A percentile compares a stretch with the other conserved stretches of the same genome.
Conservation (phyloP, 1,140 invertebrate genomes). For the Habropoda laboriosa region DNA sequence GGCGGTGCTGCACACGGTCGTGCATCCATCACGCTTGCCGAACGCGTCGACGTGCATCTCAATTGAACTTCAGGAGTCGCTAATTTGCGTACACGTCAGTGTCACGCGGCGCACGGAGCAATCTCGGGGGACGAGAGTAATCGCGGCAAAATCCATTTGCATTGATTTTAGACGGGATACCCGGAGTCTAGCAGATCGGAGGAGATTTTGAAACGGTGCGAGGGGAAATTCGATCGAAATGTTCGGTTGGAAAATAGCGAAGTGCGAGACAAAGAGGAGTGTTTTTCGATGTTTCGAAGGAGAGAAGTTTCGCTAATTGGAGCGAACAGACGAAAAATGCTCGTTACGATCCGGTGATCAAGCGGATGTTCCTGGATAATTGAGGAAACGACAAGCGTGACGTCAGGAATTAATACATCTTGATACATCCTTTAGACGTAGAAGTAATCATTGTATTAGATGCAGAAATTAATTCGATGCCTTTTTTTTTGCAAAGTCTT, state of each 20-base stretch:
- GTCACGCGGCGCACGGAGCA: background rate
- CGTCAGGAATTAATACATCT: background rate
- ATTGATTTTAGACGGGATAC: too few species aligned
- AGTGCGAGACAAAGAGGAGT: background rate
- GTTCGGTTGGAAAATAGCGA: background rate
- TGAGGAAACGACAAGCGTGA: background rate
- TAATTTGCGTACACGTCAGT: background rate
- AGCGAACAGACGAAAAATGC: background rate
- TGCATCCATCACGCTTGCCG: background rate
- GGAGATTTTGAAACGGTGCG: too few species aligned
- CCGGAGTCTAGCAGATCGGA: too few species aligned
- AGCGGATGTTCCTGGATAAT: background rate
- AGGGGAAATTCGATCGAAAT: too few species aligned
- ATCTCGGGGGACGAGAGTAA: background rate
- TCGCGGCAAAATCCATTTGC: background rate
- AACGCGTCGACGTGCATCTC: background rate
- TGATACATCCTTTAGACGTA: background rate
- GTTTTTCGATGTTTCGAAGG: background rate
- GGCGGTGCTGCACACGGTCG: background rate
- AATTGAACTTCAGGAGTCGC: background rate
- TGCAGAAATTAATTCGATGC: too few species aligned
- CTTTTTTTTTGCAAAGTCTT: too few species aligned
- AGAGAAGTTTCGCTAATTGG: background rate
- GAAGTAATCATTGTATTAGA: too few species aligned
- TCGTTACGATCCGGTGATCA: background rate